Evolutionary conservation across 2,797 vertebrate species (phyloP).

Genomic region (Gallinago nigripennis): DNA sequence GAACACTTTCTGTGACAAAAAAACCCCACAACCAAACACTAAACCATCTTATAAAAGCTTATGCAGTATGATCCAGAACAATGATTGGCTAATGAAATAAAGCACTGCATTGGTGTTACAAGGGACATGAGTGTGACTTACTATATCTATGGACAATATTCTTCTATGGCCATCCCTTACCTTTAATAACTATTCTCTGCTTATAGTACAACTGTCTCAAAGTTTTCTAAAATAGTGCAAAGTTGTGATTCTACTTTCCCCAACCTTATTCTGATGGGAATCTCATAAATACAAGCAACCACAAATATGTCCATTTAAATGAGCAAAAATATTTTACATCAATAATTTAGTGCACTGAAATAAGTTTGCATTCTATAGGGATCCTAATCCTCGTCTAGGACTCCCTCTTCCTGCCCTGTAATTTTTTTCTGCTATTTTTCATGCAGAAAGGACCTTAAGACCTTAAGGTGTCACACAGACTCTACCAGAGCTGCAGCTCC

Average conservation of each 20-base stretch:
- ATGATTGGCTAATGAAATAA: neutral
- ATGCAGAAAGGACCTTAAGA: neutral
- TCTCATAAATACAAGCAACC: neutral
- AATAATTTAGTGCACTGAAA: neutral
- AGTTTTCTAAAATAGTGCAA: neutral
- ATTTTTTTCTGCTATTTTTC: neutral
- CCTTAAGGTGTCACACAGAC: neutral
- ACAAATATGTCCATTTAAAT: neutral
- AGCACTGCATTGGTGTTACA: neutral
- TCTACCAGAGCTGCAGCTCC: neutral
- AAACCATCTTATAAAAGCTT: neutral
- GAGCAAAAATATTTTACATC: neutral
- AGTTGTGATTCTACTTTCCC: neutral
- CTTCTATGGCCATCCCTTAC: neutral
- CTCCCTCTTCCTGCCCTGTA: fast-evolving
- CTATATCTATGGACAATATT: neutral
- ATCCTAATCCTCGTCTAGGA: neutral
- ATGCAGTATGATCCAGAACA: neutral
- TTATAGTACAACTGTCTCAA: neutral
- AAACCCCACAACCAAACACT: neutral
- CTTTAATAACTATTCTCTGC: neutral
- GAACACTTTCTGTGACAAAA: neutral
- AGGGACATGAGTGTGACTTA: neutral
- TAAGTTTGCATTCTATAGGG: neutral
- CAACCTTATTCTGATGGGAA: neutral